Evolutionary conservation across 30 jellyfish, hydroid and myxozoan species (phyloP), one percentile per base, ranked within the genome.

Genomic region (Pelagia noctiluca): DNA sequence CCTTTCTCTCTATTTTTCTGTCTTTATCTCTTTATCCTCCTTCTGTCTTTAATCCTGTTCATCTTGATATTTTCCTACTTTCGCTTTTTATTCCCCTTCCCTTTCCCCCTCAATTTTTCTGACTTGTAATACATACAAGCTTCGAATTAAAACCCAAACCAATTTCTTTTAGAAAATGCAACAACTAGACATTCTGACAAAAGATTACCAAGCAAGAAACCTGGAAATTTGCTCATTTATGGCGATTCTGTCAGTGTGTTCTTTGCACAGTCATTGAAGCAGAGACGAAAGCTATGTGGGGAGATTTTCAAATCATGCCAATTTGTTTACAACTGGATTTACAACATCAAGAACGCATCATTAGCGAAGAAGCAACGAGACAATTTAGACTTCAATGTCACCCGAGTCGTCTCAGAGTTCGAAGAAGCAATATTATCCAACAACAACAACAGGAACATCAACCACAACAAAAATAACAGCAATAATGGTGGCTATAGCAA

Each of bases 191-290:
- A 48, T 22, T 16, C 36, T 25, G 1, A 2, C 30, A 30, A 75
- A 28, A 4, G 35, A n/a, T n/a, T 42, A 42, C 57, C 8, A 42
- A 42, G 16, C 57, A 50, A 23, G 33, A 48, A 65, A n/a, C n/a
- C n/a, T n/a, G 92, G 96, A 24, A 52, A 73, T 42, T 50, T 88
- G 80, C 72, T 88, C 18, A 71, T 78, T 11, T 88, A 88, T 70
- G 97, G 97, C n/a, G 97, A 88, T 38, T 70, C 90, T 0, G 94
- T 88, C 18, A 64, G 26, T 37, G 92, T 69, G 13, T 87, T 73
- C 49, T 76, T 87, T 53, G 89, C 89, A 13, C 83, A 68, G 50
- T 87, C 96, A 29, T 46, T 87, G 30, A 30, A 42, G 50, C 83
- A 60, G 21, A 68, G 86, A n/a, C 36, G 35, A 21, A 52, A 28